These are phyloP conservation scores for Hermodice carunculata DNA, from an alignment of 2,888 invertebrate genomes.

Conservation along the genomic window DNA sequence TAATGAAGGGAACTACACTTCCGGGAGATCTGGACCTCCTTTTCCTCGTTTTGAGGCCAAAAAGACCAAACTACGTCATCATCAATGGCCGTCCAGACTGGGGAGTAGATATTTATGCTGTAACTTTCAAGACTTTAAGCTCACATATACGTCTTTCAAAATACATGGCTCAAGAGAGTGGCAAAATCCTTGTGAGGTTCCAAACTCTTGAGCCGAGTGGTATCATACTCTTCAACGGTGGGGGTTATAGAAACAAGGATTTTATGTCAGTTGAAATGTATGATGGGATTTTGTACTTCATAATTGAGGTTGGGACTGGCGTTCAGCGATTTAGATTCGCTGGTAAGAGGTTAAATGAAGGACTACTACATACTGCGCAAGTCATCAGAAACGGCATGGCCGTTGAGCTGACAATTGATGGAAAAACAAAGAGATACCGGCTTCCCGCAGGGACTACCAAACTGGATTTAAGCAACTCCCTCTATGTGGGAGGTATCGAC, in stretches of 20 bases:
- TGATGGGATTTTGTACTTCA: conserved; percentile 61
- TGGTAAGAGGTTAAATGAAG: conserved; percentile 63
- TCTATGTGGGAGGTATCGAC: conserved; percentile 49
- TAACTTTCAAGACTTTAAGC: conserved; percentile 29
- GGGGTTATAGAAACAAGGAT: conserved; percentile 28
- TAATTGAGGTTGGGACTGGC: conserved; percentile 55
- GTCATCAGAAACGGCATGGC: conserved; percentile 30
- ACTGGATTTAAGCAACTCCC: conserved; percentile 36
- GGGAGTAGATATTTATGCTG: not conserved
- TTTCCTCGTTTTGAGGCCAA: conserved; percentile 20
- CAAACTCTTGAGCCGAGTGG: conserved; percentile 57
- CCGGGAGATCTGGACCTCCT: conserved; percentile 33
- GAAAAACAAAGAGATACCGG: conserved; percentile 29
- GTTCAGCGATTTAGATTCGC: conserved; percentile 48
- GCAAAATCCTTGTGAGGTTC: conserved; percentile 57
- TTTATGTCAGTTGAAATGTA: conserved; percentile 62
- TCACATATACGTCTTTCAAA: conserved; percentile 23
- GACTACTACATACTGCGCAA: conserved; percentile 52
- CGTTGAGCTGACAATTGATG: conserved; percentile 47
- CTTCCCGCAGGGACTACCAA: conserved; percentile 23
- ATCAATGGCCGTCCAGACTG: conserved; percentile 2
- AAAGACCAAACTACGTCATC: conserved; percentile 12
- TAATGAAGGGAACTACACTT: conserved; percentile 22
- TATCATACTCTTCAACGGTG: conserved; percentile 51
- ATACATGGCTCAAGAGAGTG: conserved; percentile 18